Conservation (phyloP, 2,113 vertebrate genomes). For the Tretioscincus oriximinensis region DNA sequence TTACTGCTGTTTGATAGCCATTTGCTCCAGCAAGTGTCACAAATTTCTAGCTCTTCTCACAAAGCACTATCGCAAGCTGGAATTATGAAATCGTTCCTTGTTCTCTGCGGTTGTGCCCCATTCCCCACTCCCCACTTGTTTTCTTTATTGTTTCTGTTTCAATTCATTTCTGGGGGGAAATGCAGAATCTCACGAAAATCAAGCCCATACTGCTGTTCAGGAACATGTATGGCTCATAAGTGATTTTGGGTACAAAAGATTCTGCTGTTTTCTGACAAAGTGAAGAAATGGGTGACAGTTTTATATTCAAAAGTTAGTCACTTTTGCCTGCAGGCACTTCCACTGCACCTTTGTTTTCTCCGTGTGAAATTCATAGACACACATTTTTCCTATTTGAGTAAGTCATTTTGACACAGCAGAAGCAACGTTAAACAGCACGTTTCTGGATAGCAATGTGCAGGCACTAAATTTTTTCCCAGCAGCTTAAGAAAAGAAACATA, state of each 20-base stretch:
- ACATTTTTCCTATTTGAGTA: constrained; percentile 23
- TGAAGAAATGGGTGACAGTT: constrained; percentile 23
- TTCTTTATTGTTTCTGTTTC: neutral
- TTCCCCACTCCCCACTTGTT: too few species aligned
- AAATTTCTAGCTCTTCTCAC: too few species aligned
- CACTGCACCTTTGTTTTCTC: constrained; percentile 31
- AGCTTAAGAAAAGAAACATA: constrained; percentile 17
- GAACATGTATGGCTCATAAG: constrained; percentile 13
- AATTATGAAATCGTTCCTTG: too few species aligned
- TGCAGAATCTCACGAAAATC: neutral
- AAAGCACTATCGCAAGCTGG: too few species aligned
- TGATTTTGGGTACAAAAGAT: neutral
- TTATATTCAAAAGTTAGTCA: constrained; percentile 29
- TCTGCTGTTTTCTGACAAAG: constrained; percentile 5
- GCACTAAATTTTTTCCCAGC: neutral
- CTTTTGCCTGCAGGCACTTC: constrained; percentile 21
- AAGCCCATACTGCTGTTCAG: constrained; percentile 3
- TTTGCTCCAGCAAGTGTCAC: too few species aligned
- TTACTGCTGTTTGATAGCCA: too few species aligned
- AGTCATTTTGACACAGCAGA: constrained; percentile 28
- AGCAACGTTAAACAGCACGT: constrained; percentile 27
- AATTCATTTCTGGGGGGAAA: neutral
- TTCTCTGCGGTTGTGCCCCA: too few species aligned
- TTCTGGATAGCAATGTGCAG: constrained; percentile 21
- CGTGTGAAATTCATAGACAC: neutral